A percentile compares a stretch with the other conserved stretches of the same genome.
Conservation (phyloP, 2,888 invertebrate genomes). For the Polydrusus tereticollis region DNA sequence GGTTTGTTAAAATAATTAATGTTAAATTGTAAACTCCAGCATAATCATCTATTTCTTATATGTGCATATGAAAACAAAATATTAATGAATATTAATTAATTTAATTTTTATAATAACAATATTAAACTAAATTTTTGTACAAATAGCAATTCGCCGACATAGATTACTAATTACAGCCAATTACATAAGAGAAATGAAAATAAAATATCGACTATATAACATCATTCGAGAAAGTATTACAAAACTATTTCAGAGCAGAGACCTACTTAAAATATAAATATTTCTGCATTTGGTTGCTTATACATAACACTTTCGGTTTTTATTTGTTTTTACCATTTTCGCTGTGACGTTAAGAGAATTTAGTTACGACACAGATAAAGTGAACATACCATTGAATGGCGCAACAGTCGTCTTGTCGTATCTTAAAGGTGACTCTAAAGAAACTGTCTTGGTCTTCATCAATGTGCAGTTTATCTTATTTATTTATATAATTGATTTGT, state of each 20-base stretch:
- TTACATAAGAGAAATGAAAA: constrained; percentile 43
- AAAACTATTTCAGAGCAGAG: constrained; percentile 41
- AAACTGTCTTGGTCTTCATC: background rate
- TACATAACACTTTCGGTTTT: constrained; percentile 44
- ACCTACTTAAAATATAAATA: constrained; percentile 46
- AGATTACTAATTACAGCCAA: background rate
- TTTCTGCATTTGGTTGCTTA: constrained; percentile 37
- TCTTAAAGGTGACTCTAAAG: background rate
- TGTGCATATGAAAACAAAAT: no score
- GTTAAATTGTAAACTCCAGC: no score
- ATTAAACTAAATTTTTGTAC: background rate
- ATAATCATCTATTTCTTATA: no score
- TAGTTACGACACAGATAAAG: constrained; percentile 23
- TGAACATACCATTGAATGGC: background rate
- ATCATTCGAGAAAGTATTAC: constrained; percentile 48
- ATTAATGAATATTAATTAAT: no score
- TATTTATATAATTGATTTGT: no score
- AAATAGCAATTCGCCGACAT: background rate
- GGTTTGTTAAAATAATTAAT: no score
- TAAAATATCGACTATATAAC: constrained; percentile 39
- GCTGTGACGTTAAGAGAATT: constrained; percentile 24
- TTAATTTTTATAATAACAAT: no score
- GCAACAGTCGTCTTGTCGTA: background rate
- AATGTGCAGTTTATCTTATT: background rate
- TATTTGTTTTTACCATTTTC: constrained; percentile 43